phyloP scores from a whole-genome alignment of 2,888 invertebrate genomes.

The Aphidoletes aphidimyza region DNA sequence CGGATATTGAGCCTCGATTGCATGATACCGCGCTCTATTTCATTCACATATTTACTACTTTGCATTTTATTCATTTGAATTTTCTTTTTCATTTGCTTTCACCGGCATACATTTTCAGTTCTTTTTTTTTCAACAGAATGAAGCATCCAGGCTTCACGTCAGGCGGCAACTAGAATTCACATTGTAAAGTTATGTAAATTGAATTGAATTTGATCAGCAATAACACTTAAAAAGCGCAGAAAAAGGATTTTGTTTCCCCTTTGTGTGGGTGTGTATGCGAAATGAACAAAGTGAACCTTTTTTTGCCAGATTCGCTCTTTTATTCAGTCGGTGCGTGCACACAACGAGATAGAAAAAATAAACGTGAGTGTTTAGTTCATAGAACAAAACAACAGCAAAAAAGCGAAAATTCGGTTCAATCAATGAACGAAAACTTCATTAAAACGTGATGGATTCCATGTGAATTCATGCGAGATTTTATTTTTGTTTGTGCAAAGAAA shows the following conservation, averaged over 20 bases:
- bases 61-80: too few relatives aligned
- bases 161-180: neutral
- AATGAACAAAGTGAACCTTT: constrained; percentile 1
- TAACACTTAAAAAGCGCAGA: constrained; percentile 1
- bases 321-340: neutral
- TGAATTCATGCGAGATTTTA: constrained; percentile 33
- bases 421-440: constrained; percentile 27
- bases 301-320: neutral
- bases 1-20: neutral
- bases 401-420: neutral
- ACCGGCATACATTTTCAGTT: too few relatives aligned
- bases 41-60: neutral
- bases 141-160: neutral
- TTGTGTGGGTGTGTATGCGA: neutral
- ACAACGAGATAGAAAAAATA: too few relatives aligned
- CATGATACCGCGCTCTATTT: neutral
- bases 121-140: too few relatives aligned
- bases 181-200: constrained; percentile 31
- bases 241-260: neutral
- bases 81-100: too few relatives aligned
- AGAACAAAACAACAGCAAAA: neutral
- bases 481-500: neutral
- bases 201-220: constrained; percentile 31
- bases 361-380: neutral
- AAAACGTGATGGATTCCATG: constrained; percentile 37